phyloP scores from a whole-genome alignment of 2,888 invertebrate genomes.

The Caenorhabditis sinica region DNA sequence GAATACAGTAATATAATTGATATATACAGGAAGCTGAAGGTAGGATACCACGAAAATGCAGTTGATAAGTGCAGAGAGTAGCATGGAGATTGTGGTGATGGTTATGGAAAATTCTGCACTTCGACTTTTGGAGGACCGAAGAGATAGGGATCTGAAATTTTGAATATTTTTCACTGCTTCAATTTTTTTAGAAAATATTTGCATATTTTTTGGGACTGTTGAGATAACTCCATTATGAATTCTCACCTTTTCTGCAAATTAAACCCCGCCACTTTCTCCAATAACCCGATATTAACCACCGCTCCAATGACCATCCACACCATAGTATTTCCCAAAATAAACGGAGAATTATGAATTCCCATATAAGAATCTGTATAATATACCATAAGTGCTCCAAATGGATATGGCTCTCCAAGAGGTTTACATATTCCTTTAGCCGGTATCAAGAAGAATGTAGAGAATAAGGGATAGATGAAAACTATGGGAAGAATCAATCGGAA shows the following conservation, averaged over 20 bases:
- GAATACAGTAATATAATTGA: slow-evolving; percentile 26
- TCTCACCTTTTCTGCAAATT: background rate
- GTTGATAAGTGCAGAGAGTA: slow-evolving; percentile 27
- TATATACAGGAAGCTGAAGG: slow-evolving; percentile 3
- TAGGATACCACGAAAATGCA: slow-evolving; percentile 36
- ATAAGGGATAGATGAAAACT: too few species aligned
- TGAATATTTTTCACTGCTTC: background rate
- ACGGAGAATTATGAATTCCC: slow-evolving; percentile 25
- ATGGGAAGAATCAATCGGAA: background rate
- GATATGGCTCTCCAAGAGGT: too few species aligned
- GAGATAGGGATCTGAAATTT: background rate
- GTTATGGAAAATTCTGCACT: slow-evolving; percentile 26
- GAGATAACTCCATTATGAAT: too few species aligned
- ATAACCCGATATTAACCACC: background rate
- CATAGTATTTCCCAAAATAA: slow-evolving; percentile 4
- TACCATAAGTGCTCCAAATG: slow-evolving; percentile 24
- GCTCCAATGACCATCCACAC: slow-evolving; percentile 22
- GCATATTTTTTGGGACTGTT: too few species aligned
- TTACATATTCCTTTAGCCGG: too few species aligned
- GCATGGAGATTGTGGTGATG: slow-evolving; percentile 28
- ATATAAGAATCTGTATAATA: slow-evolving; percentile 18
- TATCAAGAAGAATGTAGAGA: too few species aligned
- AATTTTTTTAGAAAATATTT: background rate
- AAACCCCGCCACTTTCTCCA: slow-evolving; percentile 12
- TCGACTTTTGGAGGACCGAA: background rate